These are phyloP conservation scores for Mamestra brassicae DNA, from an alignment of 2,888 invertebrate species.

Conservation along the genomic window DNA sequence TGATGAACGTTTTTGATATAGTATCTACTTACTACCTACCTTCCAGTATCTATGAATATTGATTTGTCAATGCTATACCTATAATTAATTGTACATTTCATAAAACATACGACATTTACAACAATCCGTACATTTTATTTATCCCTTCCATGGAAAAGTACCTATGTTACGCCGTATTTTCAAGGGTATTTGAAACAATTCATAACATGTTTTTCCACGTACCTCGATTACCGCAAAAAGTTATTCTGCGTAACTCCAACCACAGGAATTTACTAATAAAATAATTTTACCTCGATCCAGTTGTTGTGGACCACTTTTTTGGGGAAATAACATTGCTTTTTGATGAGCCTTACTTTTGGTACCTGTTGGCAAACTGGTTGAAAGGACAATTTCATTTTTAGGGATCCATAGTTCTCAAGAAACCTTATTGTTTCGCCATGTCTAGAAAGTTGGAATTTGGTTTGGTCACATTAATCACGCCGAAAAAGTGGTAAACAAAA, in stretches of 20 bases:
- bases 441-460: too few relatives aligned
- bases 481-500: too few relatives aligned
- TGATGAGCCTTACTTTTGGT: background rate
- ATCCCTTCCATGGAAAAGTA: background rate
- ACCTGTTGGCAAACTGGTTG: too few relatives aligned
- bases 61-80: too few relatives aligned
- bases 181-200: conserved; percentile 46
- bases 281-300: conserved; percentile 46
- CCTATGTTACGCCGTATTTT: conserved; percentile 31
- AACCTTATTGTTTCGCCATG: too few relatives aligned
- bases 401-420: too few relatives aligned
- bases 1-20: too few relatives aligned
- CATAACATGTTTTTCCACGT: conserved; percentile 43
- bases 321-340: background rate
- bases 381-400: too few relatives aligned
- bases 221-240: conserved; percentile 28
- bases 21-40: too few relatives aligned
- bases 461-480: too few relatives aligned
- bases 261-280: conserved; percentile 55
- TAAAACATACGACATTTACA: background rate
- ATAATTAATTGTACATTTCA: background rate
- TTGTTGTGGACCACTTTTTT: conserved; percentile 14
- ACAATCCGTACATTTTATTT: conserved; percentile 23
- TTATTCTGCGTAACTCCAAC: conserved; percentile 30
- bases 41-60: too few relatives aligned